Evolutionary conservation across 2,797 vertebrate genomes (phyloP), one percentile per base, ranked within the genome.

Genomic region (Anguilla obscura): DNA sequence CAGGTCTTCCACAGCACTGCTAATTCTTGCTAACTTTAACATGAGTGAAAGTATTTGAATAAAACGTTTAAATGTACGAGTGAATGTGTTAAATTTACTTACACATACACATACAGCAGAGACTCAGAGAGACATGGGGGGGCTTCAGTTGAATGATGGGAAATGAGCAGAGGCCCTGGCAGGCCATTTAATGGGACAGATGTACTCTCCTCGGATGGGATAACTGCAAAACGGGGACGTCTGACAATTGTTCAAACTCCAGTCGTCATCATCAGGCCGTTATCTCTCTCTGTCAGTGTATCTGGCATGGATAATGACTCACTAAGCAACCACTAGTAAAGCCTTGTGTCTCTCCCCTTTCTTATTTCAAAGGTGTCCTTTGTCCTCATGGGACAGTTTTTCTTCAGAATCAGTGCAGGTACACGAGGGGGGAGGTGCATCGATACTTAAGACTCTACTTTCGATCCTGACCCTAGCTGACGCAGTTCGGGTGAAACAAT

Each of bases 271-370:
- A 9, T 82, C 21, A 50, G 33, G 71, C 40, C 9, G 45, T 48
- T 82, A 24, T 50, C 79, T 82, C 33, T 36, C 36, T n/a, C 6
- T 45, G 76, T 80, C 76, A 80, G 36, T 21, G 21, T 82, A 48
- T 45, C 79, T 82, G 18, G 18, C 45, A n/a, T 82, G 79, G 40
- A 82, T 82, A 40, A 82, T 82, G 79, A n/a, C 21, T 82, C 45
- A 50, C 45, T 7, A 50, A 82, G 79, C 16, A n/a, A 50, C 40
- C 45, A 18, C 74, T 16, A 82, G 79, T 12, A 18, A 82, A 50
- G 79, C 40, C 76, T 80, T 80, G 6, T 9, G 1, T 8, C 18
- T n/a, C 40, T 12, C 21, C 74, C 30, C 8, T 45, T 50, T 50
- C 79, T 50, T 50, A 50, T 82, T 82, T 82, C 79, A 82, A 82